Percentiles rank a stretch among this genome's conserved stretches.
Evolutionary conservation across 2,797 vertebrate species (phyloP).

Genomic region (Anableps anableps): DNA sequence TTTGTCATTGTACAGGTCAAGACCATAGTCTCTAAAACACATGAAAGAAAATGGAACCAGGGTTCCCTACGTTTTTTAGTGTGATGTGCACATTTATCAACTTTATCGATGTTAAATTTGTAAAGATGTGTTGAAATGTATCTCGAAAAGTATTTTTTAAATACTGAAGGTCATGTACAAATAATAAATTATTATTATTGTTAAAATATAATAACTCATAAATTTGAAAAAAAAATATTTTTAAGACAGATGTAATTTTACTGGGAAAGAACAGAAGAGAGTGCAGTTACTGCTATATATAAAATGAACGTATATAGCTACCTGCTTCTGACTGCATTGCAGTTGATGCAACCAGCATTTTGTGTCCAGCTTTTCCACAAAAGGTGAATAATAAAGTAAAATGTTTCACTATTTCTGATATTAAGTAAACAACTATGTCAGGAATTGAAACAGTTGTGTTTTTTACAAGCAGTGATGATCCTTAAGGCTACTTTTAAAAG

Average conservation of each 20-base stretch:
- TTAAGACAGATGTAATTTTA: not conserved
- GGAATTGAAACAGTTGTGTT: not conserved
- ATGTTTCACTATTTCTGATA: not conserved
- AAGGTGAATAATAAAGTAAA: not conserved
- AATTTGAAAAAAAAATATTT: not conserved
- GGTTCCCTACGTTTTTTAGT: not conserved
- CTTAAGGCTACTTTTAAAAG: not conserved
- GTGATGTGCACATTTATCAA: not conserved
- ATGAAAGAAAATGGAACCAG: not conserved
- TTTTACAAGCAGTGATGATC: not conserved
- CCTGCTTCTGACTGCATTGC: not conserved
- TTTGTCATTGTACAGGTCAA: not conserved
- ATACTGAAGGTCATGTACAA: too few relatives aligned
- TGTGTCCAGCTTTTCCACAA: not conserved
- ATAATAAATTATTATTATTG: too few relatives aligned
- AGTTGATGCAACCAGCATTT: not conserved
- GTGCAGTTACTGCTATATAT: not conserved
- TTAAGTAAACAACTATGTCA: not conserved
- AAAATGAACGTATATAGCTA: not conserved
- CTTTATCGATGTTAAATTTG: not conserved
- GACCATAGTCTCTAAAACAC: not conserved
- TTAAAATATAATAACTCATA: too few relatives aligned
- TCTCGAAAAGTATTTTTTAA: too few relatives aligned
- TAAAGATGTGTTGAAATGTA: not conserved
- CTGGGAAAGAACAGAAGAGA: not conserved